A percentile compares a stretch with the other conserved stretches of the same genome.
These are phyloP conservation scores for Phrynosoma blainvillii DNA, from an alignment of 2,113 vertebrate species.

Conservation along the genomic window DNA sequence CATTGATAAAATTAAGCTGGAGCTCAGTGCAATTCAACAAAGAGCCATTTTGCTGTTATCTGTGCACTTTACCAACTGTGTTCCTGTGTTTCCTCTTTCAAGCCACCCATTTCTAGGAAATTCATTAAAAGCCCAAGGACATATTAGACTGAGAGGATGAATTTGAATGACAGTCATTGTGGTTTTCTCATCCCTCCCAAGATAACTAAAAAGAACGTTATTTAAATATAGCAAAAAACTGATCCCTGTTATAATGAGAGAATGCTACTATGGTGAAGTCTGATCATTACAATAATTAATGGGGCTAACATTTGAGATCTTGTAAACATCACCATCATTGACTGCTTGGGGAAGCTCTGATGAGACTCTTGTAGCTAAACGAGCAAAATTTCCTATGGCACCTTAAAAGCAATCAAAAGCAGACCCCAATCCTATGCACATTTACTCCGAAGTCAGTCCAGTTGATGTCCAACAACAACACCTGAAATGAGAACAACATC, in stretches of 20 bases:
- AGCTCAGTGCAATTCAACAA: background rate
- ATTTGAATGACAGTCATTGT: conserved; percentile 13
- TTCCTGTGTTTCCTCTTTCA: conserved; percentile 8
- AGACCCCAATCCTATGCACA: too few species aligned
- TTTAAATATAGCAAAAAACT: conserved; percentile 28
- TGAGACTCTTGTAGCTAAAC: too few species aligned
- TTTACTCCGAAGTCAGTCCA: too few species aligned
- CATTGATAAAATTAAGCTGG: background rate
- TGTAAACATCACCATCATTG: conserved; percentile 16
- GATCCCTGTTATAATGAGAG: conserved; percentile 24
- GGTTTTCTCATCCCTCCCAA: conserved; percentile 17
- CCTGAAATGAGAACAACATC: too few species aligned
- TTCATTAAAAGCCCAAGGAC: conserved; percentile 12
- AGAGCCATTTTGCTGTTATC: background rate
- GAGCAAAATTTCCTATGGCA: too few species aligned
- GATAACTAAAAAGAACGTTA: background rate
- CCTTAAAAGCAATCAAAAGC: too few species aligned
- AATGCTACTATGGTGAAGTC: background rate
- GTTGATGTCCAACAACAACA: too few species aligned
- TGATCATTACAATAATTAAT: too few species aligned
- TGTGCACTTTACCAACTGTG: background rate
- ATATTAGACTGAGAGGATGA: background rate
- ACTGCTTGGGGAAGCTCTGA: background rate
- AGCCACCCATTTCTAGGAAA: conserved; percentile 37
- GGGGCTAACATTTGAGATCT: too few species aligned